phyloP scores from a whole-genome alignment of 2,888 invertebrate species.

The Lamproptera curius region DNA sequence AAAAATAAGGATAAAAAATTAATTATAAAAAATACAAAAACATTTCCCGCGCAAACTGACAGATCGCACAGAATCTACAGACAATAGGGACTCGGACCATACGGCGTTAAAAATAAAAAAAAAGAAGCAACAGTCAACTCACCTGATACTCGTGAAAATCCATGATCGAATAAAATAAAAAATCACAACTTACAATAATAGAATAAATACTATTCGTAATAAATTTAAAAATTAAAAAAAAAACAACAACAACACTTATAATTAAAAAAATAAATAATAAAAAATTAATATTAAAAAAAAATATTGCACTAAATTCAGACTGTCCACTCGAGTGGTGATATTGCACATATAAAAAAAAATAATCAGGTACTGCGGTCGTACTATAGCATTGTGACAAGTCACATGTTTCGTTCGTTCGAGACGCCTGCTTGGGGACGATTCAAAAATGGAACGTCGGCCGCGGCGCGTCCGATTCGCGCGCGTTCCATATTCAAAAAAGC shows the following conservation, averaged over 20 bases:
- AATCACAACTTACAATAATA: too few relatives aligned
- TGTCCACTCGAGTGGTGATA: constrained; percentile 60
- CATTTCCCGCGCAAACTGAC: too few relatives aligned
- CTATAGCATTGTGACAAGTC: constrained; percentile 30
- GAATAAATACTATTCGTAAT: too few relatives aligned
- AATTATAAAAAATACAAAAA: too few relatives aligned
- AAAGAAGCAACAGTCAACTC: too few relatives aligned
- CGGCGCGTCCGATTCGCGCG: constrained; percentile 27
- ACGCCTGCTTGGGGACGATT: constrained; percentile 5
- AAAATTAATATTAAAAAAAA: constrained; percentile 24
- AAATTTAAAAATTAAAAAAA: too few relatives aligned
- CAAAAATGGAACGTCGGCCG: constrained; percentile 26
- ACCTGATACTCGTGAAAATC: constrained; percentile 73
- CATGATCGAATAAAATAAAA: constrained; percentile 35
- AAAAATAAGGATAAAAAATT: too few relatives aligned
- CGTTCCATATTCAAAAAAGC: constrained; percentile 38
- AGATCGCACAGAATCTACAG: too few relatives aligned
- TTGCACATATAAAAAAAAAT: constrained; percentile 52
- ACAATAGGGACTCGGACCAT: too few relatives aligned
- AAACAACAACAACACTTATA: constrained; percentile 30
- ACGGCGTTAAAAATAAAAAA: too few relatives aligned
- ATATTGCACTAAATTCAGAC: constrained; percentile 70
- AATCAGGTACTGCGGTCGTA: constrained; percentile 50
- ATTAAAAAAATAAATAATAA: constrained; percentile 34
- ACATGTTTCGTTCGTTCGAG: constrained; percentile 23